A percentile compares a stretch with the other conserved stretches of the same genome.
These are phyloP conservation scores for Eupithecia centaureata DNA, from an alignment of 2,888 invertebrate species.

Conservation along the genomic window DNA sequence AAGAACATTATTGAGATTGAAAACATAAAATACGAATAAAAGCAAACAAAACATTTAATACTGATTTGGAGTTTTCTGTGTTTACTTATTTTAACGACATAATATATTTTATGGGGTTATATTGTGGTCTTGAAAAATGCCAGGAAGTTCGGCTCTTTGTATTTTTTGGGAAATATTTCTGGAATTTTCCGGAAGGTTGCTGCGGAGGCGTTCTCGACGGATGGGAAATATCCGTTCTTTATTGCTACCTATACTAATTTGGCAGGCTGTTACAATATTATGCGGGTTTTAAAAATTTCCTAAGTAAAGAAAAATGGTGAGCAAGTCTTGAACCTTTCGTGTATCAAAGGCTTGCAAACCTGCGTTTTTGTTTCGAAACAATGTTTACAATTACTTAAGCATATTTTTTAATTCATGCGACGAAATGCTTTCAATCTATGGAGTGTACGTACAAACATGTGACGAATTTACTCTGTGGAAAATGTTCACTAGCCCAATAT, in stretches of 20 bases:
- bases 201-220: slow-evolving; percentile 45
- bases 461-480: no score
- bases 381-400: no score
- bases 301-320: not conserved
- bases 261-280: slow-evolving; percentile 8
- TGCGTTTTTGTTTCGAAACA: not conserved
- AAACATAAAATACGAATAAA: slow-evolving; percentile 37
- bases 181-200: slow-evolving; percentile 48
- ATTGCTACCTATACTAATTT: slow-evolving; percentile 50
- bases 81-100: slow-evolving; percentile 47
- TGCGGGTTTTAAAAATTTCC: not conserved
- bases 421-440: no score
- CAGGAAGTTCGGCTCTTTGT: slow-evolving; percentile 49
- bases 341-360: not conserved
- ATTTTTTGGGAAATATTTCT: slow-evolving; percentile 51
- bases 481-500: no score
- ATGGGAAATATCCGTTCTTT: slow-evolving; percentile 49
- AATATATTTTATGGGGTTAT: slow-evolving; percentile 48
- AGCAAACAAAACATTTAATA: slow-evolving; percentile 34
- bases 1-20: slow-evolving; percentile 35
- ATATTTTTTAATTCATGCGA: no score
- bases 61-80: slow-evolving; percentile 34
- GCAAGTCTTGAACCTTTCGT: not conserved
- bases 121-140: slow-evolving; percentile 53
- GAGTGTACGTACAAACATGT: no score